Evolutionary conservation across 1,140 invertebrate genomes (phyloP), one percentile per base, ranked within the genome.

Genomic region (Diploscapter pachys): DNA sequence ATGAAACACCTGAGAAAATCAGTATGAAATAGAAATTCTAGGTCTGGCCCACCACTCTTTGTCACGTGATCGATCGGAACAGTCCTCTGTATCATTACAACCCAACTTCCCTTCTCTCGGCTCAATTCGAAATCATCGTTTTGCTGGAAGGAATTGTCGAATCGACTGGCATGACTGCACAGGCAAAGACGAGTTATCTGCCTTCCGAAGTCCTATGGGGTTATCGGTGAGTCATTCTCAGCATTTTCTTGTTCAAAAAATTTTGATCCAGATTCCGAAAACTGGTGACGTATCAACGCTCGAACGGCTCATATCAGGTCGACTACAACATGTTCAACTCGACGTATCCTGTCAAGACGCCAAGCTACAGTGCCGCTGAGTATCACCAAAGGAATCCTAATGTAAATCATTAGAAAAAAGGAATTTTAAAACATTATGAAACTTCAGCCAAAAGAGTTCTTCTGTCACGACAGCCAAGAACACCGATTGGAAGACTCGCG

Each of bases 261-360:
- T 65, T 13, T 70, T 2, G 2, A 65, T 75, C 4, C 4, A 75
- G 69, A 61, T 76, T 78, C 59, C 63, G 76, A 6, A 78, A 78
- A 54, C 70, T 78, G 52, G 69, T 78, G 8, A 78, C 75, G 9
- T 78, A 72, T 62, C 67, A 77, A 73, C 8, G 70, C 8, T 55
- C 65, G 4, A 57, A 78, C 55, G 75, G 78, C 61, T 69, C 66
- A 11, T 80, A 77, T 59, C 57, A 78, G 59, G 72, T 80, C 51
- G 79, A 80, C 65, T 80, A 80, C 61, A 63, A 73, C 57, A 61
- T 72, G 48, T 80, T 80, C 57, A 77, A 80, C 61, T 53, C 5
- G 9, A 80, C 79, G 2, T 91, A 91, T 62, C 92, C 94, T 84
- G 91, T 96, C 53, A 92, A 93, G 77, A 96, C 93, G 0, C 94